These are phyloP conservation scores for Orcinus orca DNA, from an alignment of 2,113 vertebrate genomes.

Conservation along the genomic window DNA sequence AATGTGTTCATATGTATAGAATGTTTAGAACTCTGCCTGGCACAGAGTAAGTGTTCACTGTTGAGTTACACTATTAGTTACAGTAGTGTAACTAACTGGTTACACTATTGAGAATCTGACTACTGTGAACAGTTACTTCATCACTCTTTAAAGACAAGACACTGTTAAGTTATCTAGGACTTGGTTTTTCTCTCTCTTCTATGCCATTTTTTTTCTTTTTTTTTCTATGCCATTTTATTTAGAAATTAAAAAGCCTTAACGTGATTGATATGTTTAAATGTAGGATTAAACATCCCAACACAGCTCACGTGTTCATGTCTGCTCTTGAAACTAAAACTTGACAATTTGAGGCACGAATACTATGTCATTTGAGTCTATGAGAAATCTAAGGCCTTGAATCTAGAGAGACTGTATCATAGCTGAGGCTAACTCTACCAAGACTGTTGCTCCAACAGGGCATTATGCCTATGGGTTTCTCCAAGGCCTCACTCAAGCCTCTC, in stretches of 20 bases:
- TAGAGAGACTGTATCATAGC: background rate
- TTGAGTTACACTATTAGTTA: background rate
- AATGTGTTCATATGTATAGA: background rate
- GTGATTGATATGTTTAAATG: constrained; percentile 30
- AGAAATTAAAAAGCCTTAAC: constrained; percentile 12
- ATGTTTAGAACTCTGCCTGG: background rate
- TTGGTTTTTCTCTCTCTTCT: background rate
- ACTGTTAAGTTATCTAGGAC: background rate
- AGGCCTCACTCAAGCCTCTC: background rate
- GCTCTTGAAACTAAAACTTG: constrained; percentile 31
- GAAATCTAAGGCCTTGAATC: background rate
- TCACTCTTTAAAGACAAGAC: background rate
- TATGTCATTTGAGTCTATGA: background rate
- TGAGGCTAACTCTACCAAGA: background rate
- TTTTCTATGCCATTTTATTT: background rate
- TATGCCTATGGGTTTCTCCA: background rate
- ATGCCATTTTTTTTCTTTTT: background rate
- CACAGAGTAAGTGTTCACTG: background rate
- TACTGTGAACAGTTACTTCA: background rate
- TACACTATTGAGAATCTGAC: background rate
- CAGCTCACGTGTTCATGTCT: constrained; percentile 21
- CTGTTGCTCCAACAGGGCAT: background rate
- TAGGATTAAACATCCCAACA: constrained; percentile 23
- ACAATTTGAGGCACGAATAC: background rate
- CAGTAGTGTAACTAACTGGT: background rate